Conservation (phyloP, 92 coral and sea anemone species). For the Micromussa lordhowensis region DNA sequence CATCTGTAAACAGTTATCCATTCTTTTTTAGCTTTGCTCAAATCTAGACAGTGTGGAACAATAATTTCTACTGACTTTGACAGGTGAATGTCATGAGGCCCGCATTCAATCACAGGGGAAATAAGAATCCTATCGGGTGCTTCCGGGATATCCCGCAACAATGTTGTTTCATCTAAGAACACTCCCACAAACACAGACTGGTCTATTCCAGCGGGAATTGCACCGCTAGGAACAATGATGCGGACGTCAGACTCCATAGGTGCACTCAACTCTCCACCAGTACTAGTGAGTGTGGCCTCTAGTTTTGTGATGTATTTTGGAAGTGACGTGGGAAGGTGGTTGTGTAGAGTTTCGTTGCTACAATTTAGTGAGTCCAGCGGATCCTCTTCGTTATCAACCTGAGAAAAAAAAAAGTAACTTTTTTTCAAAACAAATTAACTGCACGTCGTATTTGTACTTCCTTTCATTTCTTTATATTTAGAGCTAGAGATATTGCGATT, state of each 20-base stretch:
- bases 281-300: not conserved
- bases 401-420: not conserved
- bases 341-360: not conserved
- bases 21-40: slow-evolving; percentile 14
- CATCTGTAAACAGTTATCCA: slow-evolving; percentile 21
- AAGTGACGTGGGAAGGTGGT: not conserved
- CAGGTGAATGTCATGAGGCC: slow-evolving; percentile 13
- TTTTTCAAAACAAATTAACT: too few species aligned
- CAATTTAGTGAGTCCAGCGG: not conserved
- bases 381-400: not conserved
- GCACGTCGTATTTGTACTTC: too few species aligned
- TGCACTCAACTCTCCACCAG: slow-evolving; percentile 23
- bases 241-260: slow-evolving; percentile 9
- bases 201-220: not conserved
- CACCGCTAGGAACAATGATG: not conserved
- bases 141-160: slow-evolving; percentile 33
- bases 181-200: slow-evolving; percentile 24
- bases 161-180: not conserved
- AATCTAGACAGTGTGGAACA: slow-evolving; percentile 25
- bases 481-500: too few species aligned
- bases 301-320: not conserved
- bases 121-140: not conserved
- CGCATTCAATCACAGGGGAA: slow-evolving; percentile 41
- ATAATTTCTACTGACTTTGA: slow-evolving; percentile 25
- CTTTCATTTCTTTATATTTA: too few species aligned